Base-by-base conservation (phyloP, 2,888 invertebrate species). In the Onchidella celtica region DNA sequence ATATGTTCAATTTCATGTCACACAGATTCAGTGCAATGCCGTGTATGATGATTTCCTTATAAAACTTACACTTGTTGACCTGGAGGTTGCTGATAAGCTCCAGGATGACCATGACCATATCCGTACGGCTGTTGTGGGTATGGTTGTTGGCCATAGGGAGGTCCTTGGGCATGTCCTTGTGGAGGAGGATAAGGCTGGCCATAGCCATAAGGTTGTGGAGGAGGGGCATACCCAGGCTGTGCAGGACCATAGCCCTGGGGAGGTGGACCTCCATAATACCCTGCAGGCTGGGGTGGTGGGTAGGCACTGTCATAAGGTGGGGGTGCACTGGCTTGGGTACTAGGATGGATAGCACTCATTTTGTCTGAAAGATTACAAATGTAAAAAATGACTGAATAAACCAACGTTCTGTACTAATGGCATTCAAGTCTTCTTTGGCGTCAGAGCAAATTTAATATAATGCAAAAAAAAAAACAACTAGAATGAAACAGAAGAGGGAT, bases 21-120 rank as follows among this genome's bases (percentile, higher is more conserved):
- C n/a, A n/a, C n/a, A n/a, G n/a, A n/a, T n/a, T n/a, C n/a, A n/a
- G n/a, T n/a, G n/a, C n/a, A n/a, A n/a, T n/a, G n/a, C n/a, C n/a
- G n/a, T n/a, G n/a, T n/a, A n/a, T n/a, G n/a, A n/a, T n/a, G n/a
- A n/a, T n/a, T n/a, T n/a, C n/a, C n/a, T n/a, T n/a, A n/a, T n/a
- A n/a, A 47, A 47, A 74, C 76, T 76, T 65, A 76, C 76, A 76
- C 76, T 76, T 76, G 76, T 32, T 76, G 76, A 29, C 65, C 3
- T 4, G 66, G 63, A 27, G 21, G 76, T 32, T 76, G 76, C n/a
- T 76, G 65, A 32, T 63, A 65, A 1, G 47, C 17, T 6, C 47
- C 76, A n/a, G 76, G 76, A 29, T 76, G 66, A 24, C 76, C 76
- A 17, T 76, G 55, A 24, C 76, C 76, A 66, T 47, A 66, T 6